These are phyloP conservation scores for Petrocephalus sullivani DNA, from an alignment of 2,797 vertebrate species.

Conservation along the genomic window DNA sequence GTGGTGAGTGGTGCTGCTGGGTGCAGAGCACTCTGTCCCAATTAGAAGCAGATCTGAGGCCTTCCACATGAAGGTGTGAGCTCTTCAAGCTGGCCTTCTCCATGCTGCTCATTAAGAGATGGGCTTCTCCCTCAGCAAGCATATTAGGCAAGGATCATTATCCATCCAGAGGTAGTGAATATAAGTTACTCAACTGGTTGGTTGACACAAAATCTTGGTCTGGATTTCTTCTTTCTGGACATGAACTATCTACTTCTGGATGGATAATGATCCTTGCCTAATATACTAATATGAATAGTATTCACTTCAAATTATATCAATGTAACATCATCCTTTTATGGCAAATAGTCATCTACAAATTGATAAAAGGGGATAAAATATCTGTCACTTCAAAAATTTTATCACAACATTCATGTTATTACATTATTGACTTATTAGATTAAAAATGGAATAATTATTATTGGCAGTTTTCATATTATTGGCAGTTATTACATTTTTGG, in stretches of 20 bases:
- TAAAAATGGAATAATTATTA: background rate
- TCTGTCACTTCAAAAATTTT: background rate
- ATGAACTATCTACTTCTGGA: background rate
- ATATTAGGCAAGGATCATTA: background rate
- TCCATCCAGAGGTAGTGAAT: background rate
- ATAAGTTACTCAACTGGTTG: background rate
- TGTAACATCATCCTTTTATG: background rate
- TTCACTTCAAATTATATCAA: background rate
- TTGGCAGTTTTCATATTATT: background rate
- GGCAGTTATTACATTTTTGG: background rate
- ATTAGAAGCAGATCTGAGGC: background rate
- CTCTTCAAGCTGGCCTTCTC: background rate
- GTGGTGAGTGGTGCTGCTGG: background rate
- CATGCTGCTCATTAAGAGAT: background rate
- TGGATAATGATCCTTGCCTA: no score
- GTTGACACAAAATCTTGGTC: background rate
- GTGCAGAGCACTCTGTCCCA: background rate
- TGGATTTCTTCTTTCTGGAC: background rate
- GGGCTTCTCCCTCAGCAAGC: background rate
- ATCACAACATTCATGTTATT: background rate
- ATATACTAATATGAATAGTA: background rate
- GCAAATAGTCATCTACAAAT: background rate
- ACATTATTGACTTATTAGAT: background rate
- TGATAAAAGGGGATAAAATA: background rate
- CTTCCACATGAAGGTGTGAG: background rate